Evolutionary conservation across 2,888 invertebrate species (phyloP).

Genomic region (Mongoloraphidia duomilia): DNA sequence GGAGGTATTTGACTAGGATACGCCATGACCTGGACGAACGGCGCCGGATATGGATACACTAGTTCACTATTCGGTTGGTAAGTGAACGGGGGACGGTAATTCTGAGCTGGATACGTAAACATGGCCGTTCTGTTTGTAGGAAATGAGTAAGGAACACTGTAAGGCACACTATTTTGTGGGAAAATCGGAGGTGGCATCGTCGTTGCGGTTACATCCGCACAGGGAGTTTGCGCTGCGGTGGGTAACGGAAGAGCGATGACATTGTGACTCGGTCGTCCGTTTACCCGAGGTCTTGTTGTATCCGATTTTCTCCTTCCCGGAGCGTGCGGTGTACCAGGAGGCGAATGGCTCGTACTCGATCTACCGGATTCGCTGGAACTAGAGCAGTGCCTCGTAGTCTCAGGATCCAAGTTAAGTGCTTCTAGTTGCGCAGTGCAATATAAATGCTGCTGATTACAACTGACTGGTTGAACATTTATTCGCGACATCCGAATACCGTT

Average conservation of each 20-base stretch:
- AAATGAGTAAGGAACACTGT: conserved; percentile 25
- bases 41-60: conserved; percentile 26
- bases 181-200: conserved; percentile 4
- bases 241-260: conserved; percentile 28
- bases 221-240: conserved; percentile 24
- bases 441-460: conserved; percentile 4
- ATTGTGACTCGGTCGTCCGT: conserved; percentile 24
- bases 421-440: conserved; percentile 29
- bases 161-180: conserved; percentile 9
- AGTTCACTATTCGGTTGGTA: conserved; percentile 39
- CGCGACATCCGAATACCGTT: conserved; percentile 3
- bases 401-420: conserved; percentile 33
- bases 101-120: conserved; percentile 24
- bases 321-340: conserved; percentile 42
- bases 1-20: conserved; percentile 36
- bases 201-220: conserved; percentile 11
- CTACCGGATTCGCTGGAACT: conserved; percentile 36
- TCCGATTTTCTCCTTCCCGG: conserved; percentile 17
- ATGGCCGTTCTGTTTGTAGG: conserved; percentile 22
- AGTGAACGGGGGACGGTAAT: conserved; percentile 28
- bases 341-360: conserved; percentile 37
- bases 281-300: conserved; percentile 11
- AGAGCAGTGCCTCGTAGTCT: conserved; percentile 33
- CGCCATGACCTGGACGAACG: conserved; percentile 23
- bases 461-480: conserved; percentile 1